A percentile compares a stretch with the other conserved stretches of the same genome.
Conservation (phyloP, 2,888 invertebrate species). For the Pegoplata infirma region DNA sequence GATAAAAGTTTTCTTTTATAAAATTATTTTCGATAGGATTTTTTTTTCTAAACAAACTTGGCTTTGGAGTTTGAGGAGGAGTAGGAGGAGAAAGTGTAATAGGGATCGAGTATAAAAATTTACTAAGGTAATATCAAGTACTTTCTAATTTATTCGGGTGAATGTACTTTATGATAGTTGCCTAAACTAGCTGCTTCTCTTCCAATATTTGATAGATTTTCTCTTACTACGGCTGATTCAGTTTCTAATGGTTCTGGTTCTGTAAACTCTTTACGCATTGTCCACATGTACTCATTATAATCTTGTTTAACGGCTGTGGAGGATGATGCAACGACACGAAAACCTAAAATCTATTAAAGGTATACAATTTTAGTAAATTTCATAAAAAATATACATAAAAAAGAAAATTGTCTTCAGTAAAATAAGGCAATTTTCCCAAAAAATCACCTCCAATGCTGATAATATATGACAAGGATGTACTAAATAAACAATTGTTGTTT, state of each 20-base stretch:
- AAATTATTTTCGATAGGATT: conserved; percentile 10
- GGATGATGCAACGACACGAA: conserved; percentile 92
- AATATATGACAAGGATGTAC: conserved; percentile 93
- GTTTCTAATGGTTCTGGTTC: conserved; percentile 83
- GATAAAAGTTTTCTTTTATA: conserved; percentile 22
- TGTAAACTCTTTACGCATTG: conserved; percentile 91
- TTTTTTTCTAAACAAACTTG: conserved; percentile 40
- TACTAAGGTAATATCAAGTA: conserved; percentile 24
- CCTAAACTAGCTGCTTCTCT: conserved; percentile 79
- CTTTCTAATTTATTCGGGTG: conserved; percentile 73
- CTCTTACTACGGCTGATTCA: conserved; percentile 81
- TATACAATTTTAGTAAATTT: not conserved
- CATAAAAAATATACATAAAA: not conserved
- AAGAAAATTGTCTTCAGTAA: not conserved
- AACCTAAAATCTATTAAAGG: conserved; percentile 85
- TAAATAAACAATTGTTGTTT: conserved; percentile 90
- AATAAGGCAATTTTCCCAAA: not conserved
- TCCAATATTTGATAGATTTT: conserved; percentile 82
- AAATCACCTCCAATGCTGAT: conserved; percentile 86
- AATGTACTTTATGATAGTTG: conserved; percentile 77
- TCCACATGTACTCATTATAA: conserved; percentile 95
- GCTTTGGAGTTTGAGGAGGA: conserved; percentile 53
- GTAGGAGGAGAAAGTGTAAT: conserved; percentile 3
- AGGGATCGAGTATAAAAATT: conserved; percentile 25
- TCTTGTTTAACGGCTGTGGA: conserved; percentile 92